These are phyloP conservation scores for Conops quadrifasciatus DNA, from an alignment of 2,888 invertebrate species.

Conservation along the genomic window DNA sequence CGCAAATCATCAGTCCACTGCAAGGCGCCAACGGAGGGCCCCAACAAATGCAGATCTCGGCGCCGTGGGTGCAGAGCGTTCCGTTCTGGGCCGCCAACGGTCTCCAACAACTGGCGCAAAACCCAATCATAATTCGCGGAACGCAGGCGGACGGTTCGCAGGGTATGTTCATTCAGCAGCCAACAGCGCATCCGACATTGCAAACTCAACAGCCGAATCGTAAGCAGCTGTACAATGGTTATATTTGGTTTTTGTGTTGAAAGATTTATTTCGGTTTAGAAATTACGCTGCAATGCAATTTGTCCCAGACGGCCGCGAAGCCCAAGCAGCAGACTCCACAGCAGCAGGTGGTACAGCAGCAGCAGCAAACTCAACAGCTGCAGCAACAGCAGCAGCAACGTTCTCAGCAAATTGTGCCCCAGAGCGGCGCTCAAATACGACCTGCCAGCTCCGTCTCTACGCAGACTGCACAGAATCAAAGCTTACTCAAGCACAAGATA, in stretches of 20 bases:
- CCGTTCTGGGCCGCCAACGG: conserved; percentile 79
- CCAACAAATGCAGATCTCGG: conserved; percentile 78
- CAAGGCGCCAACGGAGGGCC: conserved; percentile 71
- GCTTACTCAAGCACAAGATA: conserved; percentile 66
- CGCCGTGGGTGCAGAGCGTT: conserved; percentile 79
- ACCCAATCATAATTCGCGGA: conserved; percentile 81
- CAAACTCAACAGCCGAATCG: conserved; percentile 74
- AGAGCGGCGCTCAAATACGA: conserved; percentile 70
- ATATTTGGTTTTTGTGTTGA: background rate
- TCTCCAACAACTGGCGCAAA: conserved; percentile 76
- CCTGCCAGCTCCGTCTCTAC: conserved; percentile 86
- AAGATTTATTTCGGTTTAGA: conserved; percentile 48
- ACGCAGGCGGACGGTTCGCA: conserved; percentile 77
- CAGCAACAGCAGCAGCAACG: conserved; percentile 53
- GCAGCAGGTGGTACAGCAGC: conserved; percentile 48
- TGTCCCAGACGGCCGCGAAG: conserved; percentile 64
- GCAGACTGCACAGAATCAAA: conserved; percentile 72
- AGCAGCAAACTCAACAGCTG: conserved; percentile 48
- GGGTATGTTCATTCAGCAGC: conserved; percentile 84
- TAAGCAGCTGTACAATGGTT: conserved; percentile 66
- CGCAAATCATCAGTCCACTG: conserved; percentile 78
- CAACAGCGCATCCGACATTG: conserved; percentile 67
- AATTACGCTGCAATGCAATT: conserved; percentile 63
- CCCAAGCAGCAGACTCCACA: conserved; percentile 65
- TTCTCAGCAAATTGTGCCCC: conserved; percentile 70